These are phyloP conservation scores for Toxostoma redivivum DNA, from an alignment of 2,113 vertebrate species.

Conservation along the genomic window DNA sequence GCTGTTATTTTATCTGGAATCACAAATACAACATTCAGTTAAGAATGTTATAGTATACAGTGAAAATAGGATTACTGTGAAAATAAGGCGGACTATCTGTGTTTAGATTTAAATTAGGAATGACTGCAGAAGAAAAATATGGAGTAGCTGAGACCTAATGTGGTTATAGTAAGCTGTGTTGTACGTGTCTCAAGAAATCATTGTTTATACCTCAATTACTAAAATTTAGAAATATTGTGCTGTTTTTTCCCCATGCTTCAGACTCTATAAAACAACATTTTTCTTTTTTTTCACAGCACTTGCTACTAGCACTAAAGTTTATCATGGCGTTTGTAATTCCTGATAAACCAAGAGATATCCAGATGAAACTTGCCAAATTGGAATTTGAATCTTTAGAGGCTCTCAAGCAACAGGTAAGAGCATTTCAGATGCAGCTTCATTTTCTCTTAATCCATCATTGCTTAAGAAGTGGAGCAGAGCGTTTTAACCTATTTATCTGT, in stretches of 20 bases:
- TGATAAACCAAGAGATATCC: slow-evolving; percentile 89
- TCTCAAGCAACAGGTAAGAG: slow-evolving; percentile 91
- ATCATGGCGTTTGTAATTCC: slow-evolving; percentile 90
- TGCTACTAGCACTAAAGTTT: slow-evolving; percentile 88
- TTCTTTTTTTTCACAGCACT: slow-evolving; percentile 78
- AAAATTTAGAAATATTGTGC: not conserved
- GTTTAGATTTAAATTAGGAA: not conserved
- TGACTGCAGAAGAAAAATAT: not conserved
- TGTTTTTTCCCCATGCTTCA: not conserved
- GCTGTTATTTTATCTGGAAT: not conserved
- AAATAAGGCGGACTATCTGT: not conserved
- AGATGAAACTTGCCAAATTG: slow-evolving; percentile 82
- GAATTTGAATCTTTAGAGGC: slow-evolving; percentile 95
- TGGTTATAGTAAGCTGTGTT: not conserved
- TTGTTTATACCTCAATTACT: not conserved
- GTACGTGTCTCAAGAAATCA: not conserved
- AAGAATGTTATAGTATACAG: not conserved
- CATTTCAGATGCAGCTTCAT: not conserved
- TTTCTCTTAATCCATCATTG: not conserved
- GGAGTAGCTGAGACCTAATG: not conserved
- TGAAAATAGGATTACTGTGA: not conserved
- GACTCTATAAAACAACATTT: not conserved
- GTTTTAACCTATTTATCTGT: not conserved
- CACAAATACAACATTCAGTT: not conserved
- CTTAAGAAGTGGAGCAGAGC: not conserved